Evolutionary conservation across 2,797 vertebrate species (phyloP), one percentile per base, ranked within the genome.

Genomic region (Helostoma temminkii): DNA sequence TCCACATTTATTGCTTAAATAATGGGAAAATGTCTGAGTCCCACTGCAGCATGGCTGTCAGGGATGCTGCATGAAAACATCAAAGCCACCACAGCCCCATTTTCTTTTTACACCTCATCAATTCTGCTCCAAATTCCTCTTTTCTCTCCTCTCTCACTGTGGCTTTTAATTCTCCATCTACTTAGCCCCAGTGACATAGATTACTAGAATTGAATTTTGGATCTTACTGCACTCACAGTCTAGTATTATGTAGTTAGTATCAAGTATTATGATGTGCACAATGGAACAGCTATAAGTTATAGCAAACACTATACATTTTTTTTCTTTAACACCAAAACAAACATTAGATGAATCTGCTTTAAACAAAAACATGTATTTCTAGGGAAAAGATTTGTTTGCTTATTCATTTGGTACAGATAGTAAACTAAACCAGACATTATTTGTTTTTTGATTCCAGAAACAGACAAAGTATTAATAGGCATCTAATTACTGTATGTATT

Each of bases 51-150:
- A 48, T 56, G 66, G 78, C 86, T 90, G 83, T 90, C 87, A 88
- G 83, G 73, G 75, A 78, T 75, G 75, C 71, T 75, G 78, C 63
- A 60, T 4, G 19, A 69, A 84, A 86, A 88, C 83, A 89, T 88
- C 90, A 89, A 87, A 90, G 87, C 77, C 72, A 69, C 82, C 10
- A 32, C 76, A 78, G 74, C 73, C 76, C 65, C 78, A 81, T 88
- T 86, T 85, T 79, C 78, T 81, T 76, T 84, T 86, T 82, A 85
- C 88, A 85, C 82, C 83, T 91, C 88, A 90, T 87, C 88, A 89
- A 86, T 81, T 90, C 83, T 78, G 82, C 78, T 88, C 74, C 79
- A 85, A 85, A 88, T 88, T 83, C 76, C 68, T 77, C 56, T 74
- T 72, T 80, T 78, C 59, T 71, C 57, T 81, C 70, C 22, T 73